These are phyloP conservation scores for Tachina fera DNA, from an alignment of 2,888 invertebrate species.

Conservation along the genomic window DNA sequence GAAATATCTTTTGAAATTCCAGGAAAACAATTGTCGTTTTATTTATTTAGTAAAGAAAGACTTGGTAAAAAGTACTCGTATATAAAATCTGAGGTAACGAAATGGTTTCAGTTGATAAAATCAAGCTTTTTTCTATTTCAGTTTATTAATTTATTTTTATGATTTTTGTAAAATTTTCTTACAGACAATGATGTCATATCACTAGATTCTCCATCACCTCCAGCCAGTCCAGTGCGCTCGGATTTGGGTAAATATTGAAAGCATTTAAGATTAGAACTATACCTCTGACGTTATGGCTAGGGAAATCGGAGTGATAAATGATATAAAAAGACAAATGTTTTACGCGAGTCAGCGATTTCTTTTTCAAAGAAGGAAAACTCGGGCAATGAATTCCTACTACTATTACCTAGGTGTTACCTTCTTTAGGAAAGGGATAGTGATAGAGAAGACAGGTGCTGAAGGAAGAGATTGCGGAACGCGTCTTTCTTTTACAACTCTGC, in stretches of 20 bases:
- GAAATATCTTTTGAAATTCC: slow-evolving; percentile 49
- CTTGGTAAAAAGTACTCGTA: slow-evolving; percentile 53
- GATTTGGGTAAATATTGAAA: slow-evolving; percentile 70
- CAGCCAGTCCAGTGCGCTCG: slow-evolving; percentile 75
- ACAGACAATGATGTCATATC: slow-evolving; percentile 76
- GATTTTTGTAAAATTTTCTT: slow-evolving; percentile 60
- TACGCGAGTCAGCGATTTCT: too few species aligned
- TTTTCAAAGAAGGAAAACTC: too few species aligned
- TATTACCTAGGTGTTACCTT: too few species aligned
- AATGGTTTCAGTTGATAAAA: slow-evolving; percentile 74
- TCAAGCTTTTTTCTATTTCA: slow-evolving; percentile 33
- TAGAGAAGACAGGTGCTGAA: too few species aligned
- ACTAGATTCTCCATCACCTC: slow-evolving; percentile 80
- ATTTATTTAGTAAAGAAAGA: slow-evolving; percentile 60
- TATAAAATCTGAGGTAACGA: slow-evolving; percentile 71
- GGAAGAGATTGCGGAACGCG: too few species aligned
- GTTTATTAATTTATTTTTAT: slow-evolving; percentile 42
- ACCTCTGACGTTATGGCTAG: too few species aligned
- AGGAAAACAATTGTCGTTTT: slow-evolving; percentile 69
- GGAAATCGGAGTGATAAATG: too few species aligned
- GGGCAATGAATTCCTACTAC: too few species aligned
- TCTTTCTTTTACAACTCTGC: too few species aligned
- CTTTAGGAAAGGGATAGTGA: too few species aligned
- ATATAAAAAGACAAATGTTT: too few species aligned
- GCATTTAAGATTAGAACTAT: too few species aligned